phyloP scores from a whole-genome alignment of 2,797 vertebrate species.

The Rhyacichthys aspro region DNA sequence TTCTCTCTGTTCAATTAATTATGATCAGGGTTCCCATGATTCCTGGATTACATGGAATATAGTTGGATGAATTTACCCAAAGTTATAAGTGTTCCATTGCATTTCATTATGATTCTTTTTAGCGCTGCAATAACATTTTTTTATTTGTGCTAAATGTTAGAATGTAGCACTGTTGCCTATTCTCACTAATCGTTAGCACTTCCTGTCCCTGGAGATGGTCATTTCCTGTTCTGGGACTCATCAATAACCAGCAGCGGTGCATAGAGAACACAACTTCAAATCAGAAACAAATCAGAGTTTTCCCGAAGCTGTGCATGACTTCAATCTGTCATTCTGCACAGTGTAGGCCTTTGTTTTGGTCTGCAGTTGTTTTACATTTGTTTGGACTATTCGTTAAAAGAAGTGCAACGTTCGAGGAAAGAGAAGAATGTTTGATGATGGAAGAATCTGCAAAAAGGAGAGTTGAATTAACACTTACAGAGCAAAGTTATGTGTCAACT shows the following conservation, averaged over 20 bases:
- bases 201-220: slow-evolving; percentile 37
- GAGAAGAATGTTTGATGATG: too few species aligned
- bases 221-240: slow-evolving; percentile 51
- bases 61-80: too few species aligned
- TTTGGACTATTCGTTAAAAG: not conserved
- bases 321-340: not conserved
- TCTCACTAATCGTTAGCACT: slow-evolving; percentile 44
- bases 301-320: not conserved
- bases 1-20: slow-evolving; percentile 6
- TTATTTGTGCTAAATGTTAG: too few species aligned
- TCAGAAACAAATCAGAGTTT: slow-evolving; percentile 8
- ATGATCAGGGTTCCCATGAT: too few species aligned
- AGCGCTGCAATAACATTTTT: too few species aligned
- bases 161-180: slow-evolving; percentile 12
- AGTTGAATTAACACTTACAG: too few species aligned
- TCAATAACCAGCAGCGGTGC: slow-evolving; percentile 37
- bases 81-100: too few species aligned
- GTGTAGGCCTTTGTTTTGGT: not conserved
- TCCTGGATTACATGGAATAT: too few species aligned
- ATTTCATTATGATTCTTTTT: too few species aligned
- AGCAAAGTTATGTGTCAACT: too few species aligned
- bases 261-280: slow-evolving; percentile 13
- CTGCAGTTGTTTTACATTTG: not conserved
- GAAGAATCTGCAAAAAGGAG: too few species aligned
- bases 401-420: not conserved